Evolutionary conservation across 2,888 invertebrate genomes (phyloP).

Genomic region (Meteorus colon): DNA sequence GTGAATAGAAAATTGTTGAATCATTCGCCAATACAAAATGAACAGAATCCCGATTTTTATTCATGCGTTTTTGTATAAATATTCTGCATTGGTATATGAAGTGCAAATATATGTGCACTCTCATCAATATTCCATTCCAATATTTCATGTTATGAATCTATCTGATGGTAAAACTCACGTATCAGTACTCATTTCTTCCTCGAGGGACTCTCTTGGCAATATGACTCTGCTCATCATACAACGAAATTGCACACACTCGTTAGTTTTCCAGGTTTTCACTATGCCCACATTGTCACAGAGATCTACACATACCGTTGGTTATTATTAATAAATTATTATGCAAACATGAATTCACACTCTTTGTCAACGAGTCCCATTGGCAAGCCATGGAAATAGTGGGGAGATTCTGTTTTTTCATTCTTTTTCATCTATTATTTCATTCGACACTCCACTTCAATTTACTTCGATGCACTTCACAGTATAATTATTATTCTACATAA

Average conservation of each 20-base stretch:
- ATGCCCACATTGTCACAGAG: background rate
- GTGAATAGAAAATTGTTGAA: background rate
- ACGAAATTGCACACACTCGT: background rate
- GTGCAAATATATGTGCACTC: background rate
- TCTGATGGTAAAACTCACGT: conserved; percentile 4
- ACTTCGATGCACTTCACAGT: too few species aligned
- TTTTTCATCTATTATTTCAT: background rate
- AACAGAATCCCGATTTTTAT: conserved; percentile 1
- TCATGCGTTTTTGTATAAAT: background rate
- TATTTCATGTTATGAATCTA: background rate
- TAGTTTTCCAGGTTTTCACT: background rate
- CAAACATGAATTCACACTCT: background rate
- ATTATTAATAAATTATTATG: background rate
- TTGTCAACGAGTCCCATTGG: background rate
- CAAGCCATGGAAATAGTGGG: background rate
- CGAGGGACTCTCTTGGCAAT: background rate
- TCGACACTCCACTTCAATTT: background rate
- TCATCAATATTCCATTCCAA: conserved; percentile 7
- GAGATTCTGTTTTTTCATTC: background rate
- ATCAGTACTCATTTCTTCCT: background rate
- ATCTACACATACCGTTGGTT: too few species aligned
- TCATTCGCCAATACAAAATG: background rate
- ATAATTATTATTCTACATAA: too few species aligned
- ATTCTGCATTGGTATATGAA: background rate
- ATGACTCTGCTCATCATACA: background rate